Conservation (phyloP, 2,113 vertebrate species). For the Ceyx cyanopectus region DNA sequence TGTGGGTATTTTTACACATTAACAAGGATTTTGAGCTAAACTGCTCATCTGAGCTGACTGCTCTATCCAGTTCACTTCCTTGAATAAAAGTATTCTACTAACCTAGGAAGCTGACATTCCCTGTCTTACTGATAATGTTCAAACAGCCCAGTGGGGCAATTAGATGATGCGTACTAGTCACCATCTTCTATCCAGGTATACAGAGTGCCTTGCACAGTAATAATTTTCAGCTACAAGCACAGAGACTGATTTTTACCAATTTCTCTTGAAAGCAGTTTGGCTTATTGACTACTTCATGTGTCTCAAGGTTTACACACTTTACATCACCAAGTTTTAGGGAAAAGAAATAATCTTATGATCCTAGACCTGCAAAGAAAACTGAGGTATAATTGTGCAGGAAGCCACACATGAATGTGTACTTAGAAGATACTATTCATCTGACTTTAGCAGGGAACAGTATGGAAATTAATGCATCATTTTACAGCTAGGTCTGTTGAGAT, state of each 20-base stretch:
- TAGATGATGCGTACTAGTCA: background rate
- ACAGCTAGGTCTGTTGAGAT: background rate
- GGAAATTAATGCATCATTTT: background rate
- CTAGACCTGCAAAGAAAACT: background rate
- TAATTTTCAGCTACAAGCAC: background rate
- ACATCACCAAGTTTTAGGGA: background rate
- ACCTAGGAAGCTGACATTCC: background rate
- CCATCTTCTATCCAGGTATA: background rate
- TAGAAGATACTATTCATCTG: background rate
- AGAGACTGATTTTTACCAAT: background rate
- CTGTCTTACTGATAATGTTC: background rate
- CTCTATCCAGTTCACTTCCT: background rate
- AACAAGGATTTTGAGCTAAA: background rate
- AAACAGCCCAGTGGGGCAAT: background rate
- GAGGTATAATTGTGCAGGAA: background rate
- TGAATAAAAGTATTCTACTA: background rate
- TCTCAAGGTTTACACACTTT: rapidly evolving
- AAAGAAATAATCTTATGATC: background rate
- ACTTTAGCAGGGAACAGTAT: background rate
- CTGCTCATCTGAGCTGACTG: background rate
- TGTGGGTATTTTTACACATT: background rate
- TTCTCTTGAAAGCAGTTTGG: background rate
- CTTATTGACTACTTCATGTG: background rate
- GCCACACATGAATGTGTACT: background rate
- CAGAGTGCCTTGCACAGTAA: rapidly evolving